Evolutionary conservation across 2,113 vertebrate genomes (phyloP), one percentile per base, ranked within the genome.

Genomic region (Pelobates fuscus): DNA sequence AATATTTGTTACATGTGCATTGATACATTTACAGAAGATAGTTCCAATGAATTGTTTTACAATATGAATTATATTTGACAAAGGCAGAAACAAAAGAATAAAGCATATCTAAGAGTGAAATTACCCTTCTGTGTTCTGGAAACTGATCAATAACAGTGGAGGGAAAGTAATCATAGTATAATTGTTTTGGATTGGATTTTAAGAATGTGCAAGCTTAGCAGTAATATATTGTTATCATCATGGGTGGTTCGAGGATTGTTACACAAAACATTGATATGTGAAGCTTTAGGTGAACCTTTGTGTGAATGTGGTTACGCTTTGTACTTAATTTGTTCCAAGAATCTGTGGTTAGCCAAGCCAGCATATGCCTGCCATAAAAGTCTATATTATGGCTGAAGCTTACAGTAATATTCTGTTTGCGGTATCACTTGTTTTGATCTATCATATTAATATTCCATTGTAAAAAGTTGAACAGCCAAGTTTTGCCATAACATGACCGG

Each of bases 321-420:
- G 52, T 63, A 63, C 44, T 37, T n/a, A 25, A n/a, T 63, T 23
- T 14, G 43, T 52, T 72, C 70, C 70, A 72, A 72, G 44, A 25
- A 63, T 23, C 27, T 63, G 70, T 72, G 70, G 70, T 63, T 72
- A 63, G 44, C 44, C 17, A 54, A 63, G 44, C 70, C 29, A 70
- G 30, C 41, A 15, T 64, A 63, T 54, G 8, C 25, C 46, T 72
- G 70, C 26, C 44, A 32, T 72, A 64, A 59, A 72, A 52, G 29
- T 30, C 49, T 60, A 63, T 20, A 32, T 24, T 72, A 32, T 72
- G 59, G 59, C 61, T 54, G 5, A 71, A 49, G 60, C 59, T 44
- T 72, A 43, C 61, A 72, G 70, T 63, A 64, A 54, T 52, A 63
- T 72, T 63, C 29, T 63, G 70, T 62, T 64, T 63, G 59, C 24